A percentile compares a stretch with the other conserved stretches of the same genome.
phyloP scores from a whole-genome alignment of 1,140 invertebrate species.

The roundworm (Caenorhabditis elegans) region DNA sequence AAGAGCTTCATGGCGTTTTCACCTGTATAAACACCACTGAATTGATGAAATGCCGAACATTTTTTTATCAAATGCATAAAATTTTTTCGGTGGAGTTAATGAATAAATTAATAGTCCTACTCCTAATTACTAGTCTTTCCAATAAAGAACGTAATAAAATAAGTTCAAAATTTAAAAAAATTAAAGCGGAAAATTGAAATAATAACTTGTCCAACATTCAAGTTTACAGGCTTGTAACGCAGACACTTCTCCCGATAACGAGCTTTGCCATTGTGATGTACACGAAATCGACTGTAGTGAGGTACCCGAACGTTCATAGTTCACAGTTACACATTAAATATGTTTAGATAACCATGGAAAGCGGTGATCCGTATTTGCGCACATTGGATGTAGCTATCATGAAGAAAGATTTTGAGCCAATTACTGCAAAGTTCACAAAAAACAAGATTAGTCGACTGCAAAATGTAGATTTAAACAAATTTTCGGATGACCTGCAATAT shows the following conservation, averaged over 20 bases:
- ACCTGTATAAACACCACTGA: too few species aligned
- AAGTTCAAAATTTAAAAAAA: too few species aligned
- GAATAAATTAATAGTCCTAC: too few species aligned
- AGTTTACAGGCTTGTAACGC: background rate
- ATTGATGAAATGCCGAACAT: too few species aligned
- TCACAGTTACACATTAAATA: background rate
- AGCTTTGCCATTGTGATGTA: conserved; percentile 12
- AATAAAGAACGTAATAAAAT: too few species aligned
- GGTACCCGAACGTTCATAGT: background rate
- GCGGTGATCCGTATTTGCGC: background rate
- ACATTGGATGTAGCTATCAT: background rate
- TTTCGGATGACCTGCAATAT: background rate
- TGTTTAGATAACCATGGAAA: background rate
- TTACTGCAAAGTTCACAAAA: background rate
- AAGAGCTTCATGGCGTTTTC: too few species aligned
- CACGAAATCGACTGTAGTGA: conserved; percentile 5
- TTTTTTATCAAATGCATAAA: too few species aligned
- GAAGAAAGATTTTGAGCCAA: background rate
- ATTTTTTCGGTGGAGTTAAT: too few species aligned
- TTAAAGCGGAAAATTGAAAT: too few species aligned
- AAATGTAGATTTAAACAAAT: background rate
- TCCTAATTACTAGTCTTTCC: too few species aligned
- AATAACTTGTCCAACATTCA: too few species aligned
- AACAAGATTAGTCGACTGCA: conserved; percentile 3
- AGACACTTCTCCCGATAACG: background rate